Base-by-base conservation (phyloP, 2,113 vertebrate species). In the Numenius arquata region DNA sequence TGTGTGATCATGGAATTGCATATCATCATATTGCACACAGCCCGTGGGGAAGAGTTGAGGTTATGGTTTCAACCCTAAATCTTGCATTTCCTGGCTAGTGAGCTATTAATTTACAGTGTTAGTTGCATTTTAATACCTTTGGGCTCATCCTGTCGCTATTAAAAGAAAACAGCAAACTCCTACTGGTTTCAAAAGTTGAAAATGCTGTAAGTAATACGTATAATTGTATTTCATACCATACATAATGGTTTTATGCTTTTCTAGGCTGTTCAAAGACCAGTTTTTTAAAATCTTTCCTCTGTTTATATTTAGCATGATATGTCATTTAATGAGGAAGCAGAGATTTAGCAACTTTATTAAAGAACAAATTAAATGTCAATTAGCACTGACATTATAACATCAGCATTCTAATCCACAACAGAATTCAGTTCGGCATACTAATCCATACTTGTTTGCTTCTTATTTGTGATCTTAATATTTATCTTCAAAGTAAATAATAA, bases 281-380 rank as follows among this genome's bases (percentile, higher is more conserved):
- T 2, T 5, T 48, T 34, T 16, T 7, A 15, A 55, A 4, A 1
- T 73, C 17, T 84, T 79, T 50, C 12, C 4, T 71, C 19, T 66
- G 10, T 32, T 90, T 93, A n/a, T 86, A 15, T 88, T 93, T 62
- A 74, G 59, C 19, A 34, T 41, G 9, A 12, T 88, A 25, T 43
- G 2, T 12, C 9, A 71, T 43, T 84, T 89, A 94, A 70, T 87
- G 63, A 66, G 25, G 41, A 88, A 94, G 43, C 27, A 91, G 61
- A 93, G n/a, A 73, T 86, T 83, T 76, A 63, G 68, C 58, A 81
- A 41, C 30, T 52, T 92, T 96, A 81, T 71, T 95, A 85, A 86
- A 78, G 21, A 52, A 66, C 47, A 90, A 92, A 94, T 96, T 96
- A 96, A 98, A 97, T 96, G 80, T 95, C 91, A 97, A 81, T 96